A percentile compares a stretch with the other conserved stretches of the same genome.
phyloP scores from a whole-genome alignment of 2,797 vertebrate genomes.

The Chrysocyon brachyurus region DNA sequence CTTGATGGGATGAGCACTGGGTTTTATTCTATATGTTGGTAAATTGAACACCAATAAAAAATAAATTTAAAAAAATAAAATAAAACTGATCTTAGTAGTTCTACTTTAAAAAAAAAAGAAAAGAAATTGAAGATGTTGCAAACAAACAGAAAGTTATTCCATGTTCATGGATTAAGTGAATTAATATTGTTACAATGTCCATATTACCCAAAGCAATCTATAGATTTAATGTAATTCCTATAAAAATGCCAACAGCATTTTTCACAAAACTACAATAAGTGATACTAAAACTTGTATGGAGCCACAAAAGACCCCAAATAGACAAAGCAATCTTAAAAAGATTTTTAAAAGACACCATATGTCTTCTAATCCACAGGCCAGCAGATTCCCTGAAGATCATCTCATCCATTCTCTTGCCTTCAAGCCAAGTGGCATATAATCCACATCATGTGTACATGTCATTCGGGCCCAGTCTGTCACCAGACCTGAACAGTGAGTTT shows the following conservation, averaged over 20 bases:
- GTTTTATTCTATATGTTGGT: too few relatives aligned
- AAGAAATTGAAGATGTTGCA: neutral
- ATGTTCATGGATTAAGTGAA: neutral
- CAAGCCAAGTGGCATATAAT: neutral
- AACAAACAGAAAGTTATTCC: neutral
- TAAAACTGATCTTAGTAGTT: too few relatives aligned
- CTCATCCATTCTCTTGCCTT: neutral
- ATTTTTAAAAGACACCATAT: neutral
- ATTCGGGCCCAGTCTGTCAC: neutral
- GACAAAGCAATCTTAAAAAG: neutral
- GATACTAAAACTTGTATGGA: neutral
- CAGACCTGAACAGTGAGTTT: neutral
- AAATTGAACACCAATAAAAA: too few relatives aligned
- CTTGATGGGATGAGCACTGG: too few relatives aligned
- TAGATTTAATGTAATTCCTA: neutral
- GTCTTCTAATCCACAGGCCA: neutral
- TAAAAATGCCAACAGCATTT: neutral
- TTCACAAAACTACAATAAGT: neutral
- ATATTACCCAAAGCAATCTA: neutral
- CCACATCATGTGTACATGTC: neutral
- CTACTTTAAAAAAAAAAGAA: too few relatives aligned
- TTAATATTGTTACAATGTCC: neutral
- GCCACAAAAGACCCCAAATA: neutral
- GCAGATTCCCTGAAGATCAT: neutral
- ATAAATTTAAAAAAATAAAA: too few relatives aligned